Evolutionary conservation across 2,797 vertebrate genomes (phyloP).

Genomic region (Spheniscus humboldti): DNA sequence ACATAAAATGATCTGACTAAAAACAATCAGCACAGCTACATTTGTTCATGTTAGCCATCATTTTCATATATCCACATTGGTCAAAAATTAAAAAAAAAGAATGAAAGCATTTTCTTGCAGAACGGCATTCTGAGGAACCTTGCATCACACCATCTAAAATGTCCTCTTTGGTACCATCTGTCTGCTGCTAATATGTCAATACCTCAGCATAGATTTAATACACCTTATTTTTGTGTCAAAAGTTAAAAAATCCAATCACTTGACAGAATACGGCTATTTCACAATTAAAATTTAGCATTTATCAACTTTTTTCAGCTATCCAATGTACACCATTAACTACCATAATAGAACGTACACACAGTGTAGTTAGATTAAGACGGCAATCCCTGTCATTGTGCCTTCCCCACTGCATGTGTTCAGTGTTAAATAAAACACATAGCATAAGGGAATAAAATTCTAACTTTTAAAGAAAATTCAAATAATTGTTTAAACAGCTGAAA

Average conservation of each 20-base stretch:
- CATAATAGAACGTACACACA: neutral
- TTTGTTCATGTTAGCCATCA: neutral
- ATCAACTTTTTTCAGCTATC: neutral
- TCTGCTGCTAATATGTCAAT: neutral
- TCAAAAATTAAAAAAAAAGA: neutral
- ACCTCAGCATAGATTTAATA: neutral
- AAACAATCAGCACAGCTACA: neutral
- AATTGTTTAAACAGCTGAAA: slow-evolving; percentile 9
- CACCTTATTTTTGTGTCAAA: neutral
- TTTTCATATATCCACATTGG: neutral
- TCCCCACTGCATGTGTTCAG: neutral
- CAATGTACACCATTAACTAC: neutral
- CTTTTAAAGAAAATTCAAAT: neutral
- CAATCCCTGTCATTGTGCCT: neutral
- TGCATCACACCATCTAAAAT: neutral
- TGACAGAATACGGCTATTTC: neutral
- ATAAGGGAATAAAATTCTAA: neutral
- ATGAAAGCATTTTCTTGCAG: neutral
- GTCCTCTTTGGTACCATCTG: neutral
- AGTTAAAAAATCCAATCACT: neutral
- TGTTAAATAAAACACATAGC: neutral
- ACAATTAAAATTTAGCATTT: neutral
- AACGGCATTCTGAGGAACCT: neutral
- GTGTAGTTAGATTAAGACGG: neutral
- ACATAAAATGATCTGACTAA: neutral